These are phyloP conservation scores for Clarias macrocephalus DNA, from an alignment of 2,113 vertebrate species.

Conservation along the genomic window DNA sequence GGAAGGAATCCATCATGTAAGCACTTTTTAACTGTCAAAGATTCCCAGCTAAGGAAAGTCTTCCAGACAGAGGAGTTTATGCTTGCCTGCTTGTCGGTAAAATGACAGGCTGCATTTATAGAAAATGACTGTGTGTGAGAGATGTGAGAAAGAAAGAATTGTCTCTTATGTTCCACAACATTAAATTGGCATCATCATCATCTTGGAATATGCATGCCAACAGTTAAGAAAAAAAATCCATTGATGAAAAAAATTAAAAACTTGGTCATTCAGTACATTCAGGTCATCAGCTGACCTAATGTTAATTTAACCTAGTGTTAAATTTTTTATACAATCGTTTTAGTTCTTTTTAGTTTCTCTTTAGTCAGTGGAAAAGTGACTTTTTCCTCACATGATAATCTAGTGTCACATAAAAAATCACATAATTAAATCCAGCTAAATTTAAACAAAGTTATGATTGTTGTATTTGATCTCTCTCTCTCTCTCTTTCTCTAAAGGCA, in stretches of 20 bases:
- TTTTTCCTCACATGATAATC: neutral
- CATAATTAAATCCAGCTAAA: neutral
- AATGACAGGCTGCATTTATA: neutral
- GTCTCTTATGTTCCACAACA: too few species aligned
- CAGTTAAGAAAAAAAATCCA: too few species aligned
- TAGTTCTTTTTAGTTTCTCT: neutral
- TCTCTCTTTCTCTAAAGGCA: conserved; percentile 70
- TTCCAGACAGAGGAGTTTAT: neutral
- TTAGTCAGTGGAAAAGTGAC: neutral
- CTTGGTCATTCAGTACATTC: too few species aligned
- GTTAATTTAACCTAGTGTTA: too few species aligned
- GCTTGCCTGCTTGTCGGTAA: neutral
- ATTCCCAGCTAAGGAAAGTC: neutral
- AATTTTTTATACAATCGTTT: neutral
- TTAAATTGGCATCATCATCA: too few species aligned
- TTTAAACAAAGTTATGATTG: conserved; percentile 15
- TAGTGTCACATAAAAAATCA: neutral
- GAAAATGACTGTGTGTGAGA: neutral
- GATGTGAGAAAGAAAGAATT: neutral
- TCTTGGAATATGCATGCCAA: too few species aligned
- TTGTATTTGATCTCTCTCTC: neutral
- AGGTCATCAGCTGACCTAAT: too few species aligned
- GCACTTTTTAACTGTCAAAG: neutral
- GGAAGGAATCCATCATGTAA: neutral
- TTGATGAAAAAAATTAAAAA: too few species aligned